Evolutionary conservation across 2,888 invertebrate species (phyloP), one percentile per base, ranked within the genome.

Genomic region (Miltochrista miniata): DNA sequence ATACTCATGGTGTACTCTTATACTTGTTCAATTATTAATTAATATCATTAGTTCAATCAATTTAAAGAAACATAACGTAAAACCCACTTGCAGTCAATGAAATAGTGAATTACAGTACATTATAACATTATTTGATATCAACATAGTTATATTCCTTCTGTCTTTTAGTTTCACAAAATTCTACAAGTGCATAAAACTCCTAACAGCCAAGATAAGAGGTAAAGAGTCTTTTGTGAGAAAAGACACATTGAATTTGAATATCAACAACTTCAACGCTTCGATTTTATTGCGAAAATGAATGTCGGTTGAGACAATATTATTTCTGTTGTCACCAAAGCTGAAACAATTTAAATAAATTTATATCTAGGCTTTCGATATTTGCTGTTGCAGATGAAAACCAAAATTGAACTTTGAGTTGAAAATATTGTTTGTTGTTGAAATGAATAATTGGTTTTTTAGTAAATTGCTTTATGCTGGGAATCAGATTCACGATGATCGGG

Each of bases 211-310:
- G 45, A 51, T 58, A 54, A 58, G 51, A 66, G 51, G 44, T 56
- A 52, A 43, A 44, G 51, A 46, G 52, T 61, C 61, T 68, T 61
- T 65, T 65, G 61, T 64, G 56, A 54, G 51, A 51, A 36, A 43
- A 38, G 41, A 56, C 31, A 56, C 64, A 68, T 68, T 54, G 53
- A 65, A 64, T 67, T 67, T 61, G 54, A 67, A 67, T 64, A 54
- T 52, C 48, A 51, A 61, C 12, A 51, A 61, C n/a, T 40, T 24
- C 43, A 56, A 50, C 48, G 50, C 15, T 38, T 42, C 34, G 51
- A 57, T 55, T 60, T 61, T 61, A 58, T 51, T 51, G 48, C 37
- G 45, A 51, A 53, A 59, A 59, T 54, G 40, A 68, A 68, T 54
- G 50, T 68, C 48, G 34, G 42, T 49, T 55, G 47, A 52, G 42